phyloP scores from a whole-genome alignment of 2,888 invertebrate genomes.

The Vannuccia rotundouncinata region DNA sequence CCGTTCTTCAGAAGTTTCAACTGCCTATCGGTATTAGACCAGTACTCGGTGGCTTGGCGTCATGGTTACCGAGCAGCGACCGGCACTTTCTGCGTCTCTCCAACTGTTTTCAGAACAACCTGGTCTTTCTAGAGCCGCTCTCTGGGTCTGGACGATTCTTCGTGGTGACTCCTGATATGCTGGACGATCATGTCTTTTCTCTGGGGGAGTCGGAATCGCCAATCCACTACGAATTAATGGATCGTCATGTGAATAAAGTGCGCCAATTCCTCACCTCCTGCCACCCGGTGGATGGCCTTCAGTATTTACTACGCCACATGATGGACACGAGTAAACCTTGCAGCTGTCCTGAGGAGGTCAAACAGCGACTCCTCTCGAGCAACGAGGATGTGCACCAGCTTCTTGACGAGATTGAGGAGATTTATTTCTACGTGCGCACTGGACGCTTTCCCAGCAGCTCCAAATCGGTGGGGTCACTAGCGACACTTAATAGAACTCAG shows the following conservation, averaged over 20 bases:
- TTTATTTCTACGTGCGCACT: conserved; percentile 40
- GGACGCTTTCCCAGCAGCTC: conserved; percentile 39
- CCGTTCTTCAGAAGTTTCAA: conserved; percentile 72
- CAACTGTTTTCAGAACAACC: conserved; percentile 32
- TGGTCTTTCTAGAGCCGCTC: conserved; percentile 34
- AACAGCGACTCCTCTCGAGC: background rate
- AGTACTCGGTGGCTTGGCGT: conserved; percentile 69
- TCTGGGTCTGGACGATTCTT: conserved; percentile 36
- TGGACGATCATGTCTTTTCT: conserved; percentile 32
- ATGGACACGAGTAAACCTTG: conserved; percentile 34
- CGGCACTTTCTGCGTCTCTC: conserved; percentile 31
- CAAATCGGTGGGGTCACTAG: conserved; percentile 22
- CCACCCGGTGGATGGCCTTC: conserved; percentile 38
- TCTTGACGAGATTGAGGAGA: conserved; percentile 40
- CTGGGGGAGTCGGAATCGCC: conserved; percentile 34
- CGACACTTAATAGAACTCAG: background rate
- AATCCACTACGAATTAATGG: conserved; percentile 28
- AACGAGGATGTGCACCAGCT: conserved; percentile 36
- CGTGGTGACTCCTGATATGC: conserved; percentile 39
- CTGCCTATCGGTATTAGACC: conserved; percentile 83
- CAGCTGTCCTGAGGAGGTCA: background rate
- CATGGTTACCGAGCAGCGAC: conserved; percentile 36
- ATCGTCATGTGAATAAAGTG: conserved; percentile 34
- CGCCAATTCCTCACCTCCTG: conserved; percentile 39
- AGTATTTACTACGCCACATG: conserved; percentile 36